These are phyloP conservation scores for Saguinus midas DNA, from an alignment of 2,113 vertebrate genomes.

Conservation along the genomic window DNA sequence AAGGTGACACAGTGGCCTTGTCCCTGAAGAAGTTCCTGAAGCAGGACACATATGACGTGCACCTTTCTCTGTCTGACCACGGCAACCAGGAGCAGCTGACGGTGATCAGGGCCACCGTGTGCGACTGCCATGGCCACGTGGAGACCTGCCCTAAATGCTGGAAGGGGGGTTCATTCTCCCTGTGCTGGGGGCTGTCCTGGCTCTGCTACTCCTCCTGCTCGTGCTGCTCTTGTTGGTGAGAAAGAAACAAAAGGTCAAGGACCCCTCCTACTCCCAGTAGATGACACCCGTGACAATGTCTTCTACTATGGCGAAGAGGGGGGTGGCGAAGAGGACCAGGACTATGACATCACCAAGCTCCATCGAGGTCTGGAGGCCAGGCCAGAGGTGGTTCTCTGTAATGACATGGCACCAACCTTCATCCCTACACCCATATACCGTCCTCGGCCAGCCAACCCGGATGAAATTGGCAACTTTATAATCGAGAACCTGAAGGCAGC, in stretches of 20 bases:
- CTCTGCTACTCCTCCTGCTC: conserved; percentile 88
- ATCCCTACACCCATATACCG: conserved; percentile 87
- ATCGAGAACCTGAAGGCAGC: conserved; percentile 91
- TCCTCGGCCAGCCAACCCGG: conserved; percentile 90
- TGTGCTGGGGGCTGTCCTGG: conserved; percentile 88
- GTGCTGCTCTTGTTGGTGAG: conserved; percentile 87
- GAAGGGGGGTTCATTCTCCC: conserved; percentile 83
- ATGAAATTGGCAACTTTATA: conserved; percentile 94
- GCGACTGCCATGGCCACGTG: conserved; percentile 84
- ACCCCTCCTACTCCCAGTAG: conserved; percentile 89
- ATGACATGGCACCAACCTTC: conserved; percentile 87
- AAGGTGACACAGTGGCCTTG: conserved; percentile 82
- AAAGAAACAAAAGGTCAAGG: conserved; percentile 83
- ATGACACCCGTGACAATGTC: conserved; percentile 91
- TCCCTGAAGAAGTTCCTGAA: conserved; percentile 82
- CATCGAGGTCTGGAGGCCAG: conserved; percentile 92
- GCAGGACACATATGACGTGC: conserved; percentile 81
- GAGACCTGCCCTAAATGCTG: conserved; percentile 55
- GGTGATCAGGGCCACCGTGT: conserved; percentile 84
- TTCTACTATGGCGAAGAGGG: conserved; percentile 95
- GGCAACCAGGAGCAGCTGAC: conserved; percentile 79
- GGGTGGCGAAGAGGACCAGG: conserved; percentile 95
- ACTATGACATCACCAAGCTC: conserved; percentile 91
- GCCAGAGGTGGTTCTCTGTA: conserved; percentile 86
- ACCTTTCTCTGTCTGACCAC: conserved; percentile 87